These are phyloP conservation scores for Meloidogyne exigua DNA, from an alignment of 1,140 invertebrate genomes.

Conservation along the genomic window DNA sequence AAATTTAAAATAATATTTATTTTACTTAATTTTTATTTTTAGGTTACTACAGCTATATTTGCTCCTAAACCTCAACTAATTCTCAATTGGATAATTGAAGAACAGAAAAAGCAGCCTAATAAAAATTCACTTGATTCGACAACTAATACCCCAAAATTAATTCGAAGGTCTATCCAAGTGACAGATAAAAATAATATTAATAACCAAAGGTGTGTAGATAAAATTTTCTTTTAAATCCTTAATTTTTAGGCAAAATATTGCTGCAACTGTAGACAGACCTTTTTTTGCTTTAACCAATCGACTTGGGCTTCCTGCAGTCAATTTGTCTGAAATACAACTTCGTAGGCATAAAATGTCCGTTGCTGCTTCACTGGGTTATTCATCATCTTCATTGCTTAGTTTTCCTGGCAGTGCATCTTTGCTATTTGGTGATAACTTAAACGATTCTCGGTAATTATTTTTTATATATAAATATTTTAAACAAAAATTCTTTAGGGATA, in stretches of 20 bases:
- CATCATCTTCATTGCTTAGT: slow-evolving; percentile 8
- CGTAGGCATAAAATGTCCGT: not conserved
- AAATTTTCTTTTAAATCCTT: not conserved
- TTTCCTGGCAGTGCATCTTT: not conserved
- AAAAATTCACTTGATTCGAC: not conserved
- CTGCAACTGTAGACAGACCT: not conserved
- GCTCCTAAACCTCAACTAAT: slow-evolving; percentile 90
- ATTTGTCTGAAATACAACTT: slow-evolving; percentile 16
- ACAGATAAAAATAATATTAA: not conserved
- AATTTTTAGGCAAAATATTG: not conserved
- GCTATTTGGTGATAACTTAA: not conserved
- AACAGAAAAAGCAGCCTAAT: slow-evolving; percentile 25
- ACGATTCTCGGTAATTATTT: not conserved
- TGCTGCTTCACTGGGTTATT: slow-evolving; percentile 6
- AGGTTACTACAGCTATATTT: slow-evolving; percentile 93
- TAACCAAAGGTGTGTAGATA: not conserved
- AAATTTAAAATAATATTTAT: not conserved
- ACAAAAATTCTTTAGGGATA: not conserved
- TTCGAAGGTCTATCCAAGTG: not conserved
- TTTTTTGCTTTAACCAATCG: slow-evolving; percentile 1
- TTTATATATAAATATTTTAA: slow-evolving; percentile 4
- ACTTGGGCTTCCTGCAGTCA: slow-evolving; percentile 22
- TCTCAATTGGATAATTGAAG: slow-evolving; percentile 72
- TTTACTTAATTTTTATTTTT: slow-evolving; percentile 68
- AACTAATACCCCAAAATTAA: not conserved